Evolutionary conservation across 2,113 vertebrate genomes (phyloP), one percentile per base, ranked within the genome.

Genomic region (Epinephelus moara): DNA sequence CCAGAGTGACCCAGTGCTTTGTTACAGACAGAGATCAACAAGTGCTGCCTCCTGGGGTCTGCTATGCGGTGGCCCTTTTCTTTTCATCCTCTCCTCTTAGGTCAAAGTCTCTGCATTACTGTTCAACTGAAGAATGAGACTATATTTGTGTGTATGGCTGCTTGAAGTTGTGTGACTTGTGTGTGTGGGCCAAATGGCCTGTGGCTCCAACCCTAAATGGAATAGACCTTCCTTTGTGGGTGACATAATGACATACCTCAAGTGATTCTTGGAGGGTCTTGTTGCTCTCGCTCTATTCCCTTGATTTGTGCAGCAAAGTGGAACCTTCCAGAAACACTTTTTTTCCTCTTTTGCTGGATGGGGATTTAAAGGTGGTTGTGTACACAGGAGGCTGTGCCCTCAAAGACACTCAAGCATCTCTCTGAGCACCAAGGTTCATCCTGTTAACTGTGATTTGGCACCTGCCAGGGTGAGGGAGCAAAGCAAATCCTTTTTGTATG

Each of bases 171-270:
- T 66, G 86, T 63, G 70, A 80, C 81, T 84, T 84, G 86, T 69
- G 83, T 83, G 88, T 85, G 89, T 79, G 88, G 78, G 88, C 83
- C 89, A 90, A 90, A 86, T 82, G 82, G 83, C 85, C 85, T 81
- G 82, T 89, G 87, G 82, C 85, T 89, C 68, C 77, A 84, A 66
- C 68, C 84, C 88, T 88, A 89, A 85, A 81, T 87, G 87, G 85
- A 94, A 93, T 88, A 93, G 91, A 59, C 75, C 77, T 85, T 89
- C 81, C 68, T 91, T 93, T 94, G 91, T 93, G 90, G 86, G 83
- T 91, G 91, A 91, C 89, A 93, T 94, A 93, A 95, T 91, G 90
- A 89, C 89, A 85, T 91, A 88, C 84, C 88, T 86, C n/a, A 5
- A 91, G 92, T 87, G 85, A 87, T 91, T 92, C 85, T 91, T 89